Base-by-base conservation (phyloP, 2,113 vertebrate genomes). In the Lepisosteus osseus region DNA sequence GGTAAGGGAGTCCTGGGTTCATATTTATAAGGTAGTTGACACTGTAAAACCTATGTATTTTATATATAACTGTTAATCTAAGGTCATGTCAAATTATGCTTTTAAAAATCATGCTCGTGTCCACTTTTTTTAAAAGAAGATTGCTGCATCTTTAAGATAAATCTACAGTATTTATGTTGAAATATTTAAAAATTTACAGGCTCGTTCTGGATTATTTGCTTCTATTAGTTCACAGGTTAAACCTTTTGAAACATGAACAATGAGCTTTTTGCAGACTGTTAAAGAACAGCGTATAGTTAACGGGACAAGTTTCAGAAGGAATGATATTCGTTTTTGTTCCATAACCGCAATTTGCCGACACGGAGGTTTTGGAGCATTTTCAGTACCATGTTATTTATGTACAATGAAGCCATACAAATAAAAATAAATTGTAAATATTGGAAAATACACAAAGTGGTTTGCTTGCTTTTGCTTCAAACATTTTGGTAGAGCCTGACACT, bases 121-220 rank as follows among this genome's bases (percentile, higher is more conserved):
- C 86, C 92, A 88, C 86, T 84, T 86, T 83, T 86, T 93, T 86
- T 72, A 56, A 29, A 51, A 41, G 12, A 9, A 84, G 75, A 86
- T 73, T 89, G 88, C 91, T 88, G 87, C 86, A 78, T 80, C 85
- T 84, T 82, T 78, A 78, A 84, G 90, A 86, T 89, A 87, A 88
- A 86, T 90, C 84, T 87, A 88, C 92, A 92, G 93, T 94, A 92
- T 94, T 96, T 95, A 95, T 92, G 85, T 88, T 78, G 86, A 45
- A 13, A 54, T 72, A 72, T 72, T 72, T 72, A 65, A 59, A 59
- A 64, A 47, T 42, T 72, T 67, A 67, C 54, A 65, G n/a, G 51
- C 65, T 67, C 15, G 45, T 44, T 62, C 42, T 61, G 45, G 12
- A 68, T 68, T n/a, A 9, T 73, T 73, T 61, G 55, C 47, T 61